A percentile compares a stretch with the other conserved stretches of the same genome.
Conservation (phyloP, 2,113 vertebrate species). For the Jacana jacana region DNA sequence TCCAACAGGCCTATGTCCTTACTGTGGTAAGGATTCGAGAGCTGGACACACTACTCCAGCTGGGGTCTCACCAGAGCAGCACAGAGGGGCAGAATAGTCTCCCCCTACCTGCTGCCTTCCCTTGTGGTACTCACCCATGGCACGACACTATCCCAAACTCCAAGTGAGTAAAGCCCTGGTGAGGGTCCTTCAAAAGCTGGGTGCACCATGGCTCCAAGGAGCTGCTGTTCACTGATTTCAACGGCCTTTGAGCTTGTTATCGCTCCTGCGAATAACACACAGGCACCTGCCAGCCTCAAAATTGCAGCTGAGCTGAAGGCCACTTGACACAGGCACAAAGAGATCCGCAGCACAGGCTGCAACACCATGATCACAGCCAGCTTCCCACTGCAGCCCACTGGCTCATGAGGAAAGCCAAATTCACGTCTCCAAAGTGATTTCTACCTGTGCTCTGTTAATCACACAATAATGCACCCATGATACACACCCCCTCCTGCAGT, state of each 20-base stretch:
- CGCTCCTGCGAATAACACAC: neutral
- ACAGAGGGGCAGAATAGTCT: no score
- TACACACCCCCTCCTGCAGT: neutral
- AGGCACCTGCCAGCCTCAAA: neutral
- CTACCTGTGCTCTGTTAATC: neutral
- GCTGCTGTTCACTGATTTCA: neutral
- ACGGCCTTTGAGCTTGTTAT: neutral
- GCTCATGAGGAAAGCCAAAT: neutral
- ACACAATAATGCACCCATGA: neutral
- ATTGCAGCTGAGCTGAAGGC: neutral
- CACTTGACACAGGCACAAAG: neutral
- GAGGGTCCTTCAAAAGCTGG: neutral
- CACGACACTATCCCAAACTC: neutral
- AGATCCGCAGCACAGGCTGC: neutral
- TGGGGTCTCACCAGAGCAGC: no score
- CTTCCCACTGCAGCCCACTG: rapidly evolving
- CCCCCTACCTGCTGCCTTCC: neutral
- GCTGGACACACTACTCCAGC: no score
- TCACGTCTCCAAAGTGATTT: neutral
- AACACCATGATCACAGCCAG: rapidly evolving
- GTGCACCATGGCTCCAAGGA: neutral
- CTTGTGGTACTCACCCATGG: neutral
- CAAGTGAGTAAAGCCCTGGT: rapidly evolving
- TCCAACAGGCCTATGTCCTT: no score
- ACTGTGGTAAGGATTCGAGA: no score